Percentiles rank a stretch among this genome's conserved stretches.
phyloP scores from a whole-genome alignment of 1,140 invertebrate species.

The Drosophila pruinosa region DNA sequence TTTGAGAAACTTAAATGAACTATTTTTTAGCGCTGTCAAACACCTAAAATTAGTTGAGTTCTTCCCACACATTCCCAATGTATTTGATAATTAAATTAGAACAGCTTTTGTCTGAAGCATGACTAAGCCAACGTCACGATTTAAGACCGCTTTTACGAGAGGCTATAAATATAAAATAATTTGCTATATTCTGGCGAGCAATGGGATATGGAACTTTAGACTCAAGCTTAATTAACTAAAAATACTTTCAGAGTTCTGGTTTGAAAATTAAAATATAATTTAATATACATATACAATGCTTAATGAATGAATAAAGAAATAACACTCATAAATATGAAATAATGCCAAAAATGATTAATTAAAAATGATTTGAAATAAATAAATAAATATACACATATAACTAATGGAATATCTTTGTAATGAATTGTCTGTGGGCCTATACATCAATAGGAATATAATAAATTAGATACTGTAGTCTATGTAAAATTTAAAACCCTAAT shows the following conservation, averaged over 20 bases:
- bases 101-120: constrained; percentile 12
- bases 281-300: background rate
- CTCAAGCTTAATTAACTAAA: constrained; percentile 13
- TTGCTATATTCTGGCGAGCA: background rate
- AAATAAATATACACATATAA: too few species aligned
- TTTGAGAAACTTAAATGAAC: background rate
- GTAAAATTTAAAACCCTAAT: constrained; percentile 11
- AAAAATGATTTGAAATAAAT: background rate
- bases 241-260: background rate
- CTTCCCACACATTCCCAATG: background rate
- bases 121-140: constrained; percentile 23
- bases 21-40: background rate
- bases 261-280: background rate
- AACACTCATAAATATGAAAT: too few species aligned
- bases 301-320: too few species aligned
- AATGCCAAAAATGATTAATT: too few species aligned
- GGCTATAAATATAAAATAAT: constrained; percentile 23
- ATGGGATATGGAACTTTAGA: constrained; percentile 1
- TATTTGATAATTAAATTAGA: constrained; percentile 45
- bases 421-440: background rate
- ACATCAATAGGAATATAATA: background rate
- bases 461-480: too few species aligned
- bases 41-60: background rate
- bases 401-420: background rate
- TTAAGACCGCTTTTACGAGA: background rate